These are phyloP conservation scores for Drosophila albomicans DNA, from an alignment of 1,140 invertebrate genomes.

Conservation along the genomic window DNA sequence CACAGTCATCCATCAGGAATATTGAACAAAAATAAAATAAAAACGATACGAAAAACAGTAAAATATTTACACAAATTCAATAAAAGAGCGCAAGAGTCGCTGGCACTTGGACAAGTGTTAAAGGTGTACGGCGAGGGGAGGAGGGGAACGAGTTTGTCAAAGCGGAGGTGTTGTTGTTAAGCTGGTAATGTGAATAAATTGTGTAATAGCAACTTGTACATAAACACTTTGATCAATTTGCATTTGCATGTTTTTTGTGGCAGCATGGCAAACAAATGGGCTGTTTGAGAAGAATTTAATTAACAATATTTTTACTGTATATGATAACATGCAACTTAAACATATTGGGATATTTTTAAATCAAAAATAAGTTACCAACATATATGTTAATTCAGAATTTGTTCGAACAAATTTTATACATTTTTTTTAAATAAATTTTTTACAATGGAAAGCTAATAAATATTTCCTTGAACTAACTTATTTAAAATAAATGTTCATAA, in stretches of 20 bases:
- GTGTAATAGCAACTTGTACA: slow-evolving; percentile 28
- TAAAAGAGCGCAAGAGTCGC: slow-evolving; percentile 10
- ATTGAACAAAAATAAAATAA: slow-evolving; percentile 17
- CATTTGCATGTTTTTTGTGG: neutral
- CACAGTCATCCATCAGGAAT: slow-evolving; percentile 48
- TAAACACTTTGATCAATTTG: slow-evolving; percentile 27
- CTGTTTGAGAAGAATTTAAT: neutral
- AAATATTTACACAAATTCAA: slow-evolving; percentile 53
- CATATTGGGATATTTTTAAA: too few species aligned
- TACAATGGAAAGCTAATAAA: too few species aligned
- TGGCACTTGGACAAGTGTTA: neutral
- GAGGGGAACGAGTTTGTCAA: neutral
- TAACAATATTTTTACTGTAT: neutral
- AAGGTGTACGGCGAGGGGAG: neutral
- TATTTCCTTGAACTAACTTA: too few species aligned
- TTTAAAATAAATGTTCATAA: too few species aligned
- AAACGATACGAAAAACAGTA: slow-evolving; percentile 24
- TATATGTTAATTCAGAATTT: too few species aligned
- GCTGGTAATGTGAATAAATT: slow-evolving; percentile 20
- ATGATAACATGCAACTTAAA: too few species aligned
- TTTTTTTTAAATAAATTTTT: too few species aligned
- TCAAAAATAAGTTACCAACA: too few species aligned
- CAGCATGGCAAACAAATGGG: neutral
- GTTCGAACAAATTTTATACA: too few species aligned
- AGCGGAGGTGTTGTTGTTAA: neutral